phyloP scores from a whole-genome alignment of 2,113 vertebrate genomes.

The Zosterops hypoxanthus region DNA sequence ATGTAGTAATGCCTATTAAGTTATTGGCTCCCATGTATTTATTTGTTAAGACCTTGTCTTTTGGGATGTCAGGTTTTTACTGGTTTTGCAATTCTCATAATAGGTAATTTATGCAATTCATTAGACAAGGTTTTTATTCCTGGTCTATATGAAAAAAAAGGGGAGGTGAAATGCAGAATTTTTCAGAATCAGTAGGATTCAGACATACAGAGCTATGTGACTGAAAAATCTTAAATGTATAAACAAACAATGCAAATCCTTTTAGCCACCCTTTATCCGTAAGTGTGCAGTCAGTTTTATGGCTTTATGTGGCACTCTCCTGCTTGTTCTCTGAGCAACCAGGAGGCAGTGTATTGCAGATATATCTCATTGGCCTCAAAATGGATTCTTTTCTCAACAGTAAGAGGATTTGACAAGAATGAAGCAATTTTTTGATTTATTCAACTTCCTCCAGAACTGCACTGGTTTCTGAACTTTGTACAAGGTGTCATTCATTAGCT shows the following conservation, averaged over 20 bases:
- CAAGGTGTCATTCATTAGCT: not conserved
- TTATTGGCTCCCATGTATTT: not conserved
- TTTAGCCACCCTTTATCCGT: not conserved
- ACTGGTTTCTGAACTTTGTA: not conserved
- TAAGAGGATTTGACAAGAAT: not conserved
- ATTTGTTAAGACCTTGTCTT: not conserved
- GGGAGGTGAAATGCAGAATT: accelerated
- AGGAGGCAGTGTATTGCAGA: not conserved
- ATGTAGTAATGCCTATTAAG: not conserved
- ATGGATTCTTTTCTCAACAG: not conserved
- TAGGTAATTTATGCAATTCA: not conserved
- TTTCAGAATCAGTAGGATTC: not conserved
- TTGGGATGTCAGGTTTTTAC: not conserved
- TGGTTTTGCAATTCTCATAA: not conserved
- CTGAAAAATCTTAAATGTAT: not conserved
- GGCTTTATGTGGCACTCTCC: not conserved
- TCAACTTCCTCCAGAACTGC: not conserved
- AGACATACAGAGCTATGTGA: not conserved
- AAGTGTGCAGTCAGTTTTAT: not conserved
- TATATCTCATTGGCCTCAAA: not conserved
- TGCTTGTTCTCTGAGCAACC: not conserved
- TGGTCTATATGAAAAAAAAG: not conserved
- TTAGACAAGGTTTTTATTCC: not conserved
- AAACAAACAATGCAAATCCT: not conserved
- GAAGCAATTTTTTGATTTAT: not conserved